Evolutionary conservation across 2,113 vertebrate species (phyloP), one percentile per base, ranked within the genome.

Genomic region (Malurus elegans): DNA sequence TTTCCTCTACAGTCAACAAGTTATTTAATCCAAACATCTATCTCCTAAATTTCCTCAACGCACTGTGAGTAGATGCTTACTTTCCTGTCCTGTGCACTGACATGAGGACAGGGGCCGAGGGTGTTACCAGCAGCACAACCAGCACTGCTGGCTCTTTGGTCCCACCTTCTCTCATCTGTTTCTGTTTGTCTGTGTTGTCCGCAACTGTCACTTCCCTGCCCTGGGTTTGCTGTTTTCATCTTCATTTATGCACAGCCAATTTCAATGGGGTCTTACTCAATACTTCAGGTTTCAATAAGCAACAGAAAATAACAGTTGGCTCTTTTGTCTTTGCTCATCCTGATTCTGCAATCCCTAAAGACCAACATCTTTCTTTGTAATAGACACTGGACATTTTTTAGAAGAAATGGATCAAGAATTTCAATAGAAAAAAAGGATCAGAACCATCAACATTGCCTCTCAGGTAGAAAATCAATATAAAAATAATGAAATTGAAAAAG

Each of bases 21-120:
- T 50, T 6, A 32, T 57, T 72, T 67, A 32, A 51, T 32, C 60
- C 54, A 38, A 23, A 34, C 29, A 58, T 14, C n/a, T 64, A 2
- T n/a, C 65, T 69, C 50, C 28, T 78, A 10, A 47, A 47, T 54
- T 47, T 66, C 40, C 53, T 84, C 32, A 29, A 32, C 82, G 48
- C 0, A 1, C 61, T 50, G 21, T 70, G 56, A 29, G 14, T 65
- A 70, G 32, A 44, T 19, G 32, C 34, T 44, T 6, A 8, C 18
- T 48, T 29, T 47, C 44, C 54, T 28, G 12, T 25, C n/a, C 48
- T 4, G 0, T 2, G 2, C 16, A 25, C 23, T 12, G 12, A 14
- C 7, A 10, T 0, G 0, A 45, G 18, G 31, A 14, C 23, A 9
- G 10, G 56, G 57, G 44, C 56, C 0, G 0, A 29, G 24, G 20